Percentiles rank a stretch among this genome's conserved stretches.
Conservation (phyloP, 2,113 vertebrate species). For the Trichechus manatus region DNA sequence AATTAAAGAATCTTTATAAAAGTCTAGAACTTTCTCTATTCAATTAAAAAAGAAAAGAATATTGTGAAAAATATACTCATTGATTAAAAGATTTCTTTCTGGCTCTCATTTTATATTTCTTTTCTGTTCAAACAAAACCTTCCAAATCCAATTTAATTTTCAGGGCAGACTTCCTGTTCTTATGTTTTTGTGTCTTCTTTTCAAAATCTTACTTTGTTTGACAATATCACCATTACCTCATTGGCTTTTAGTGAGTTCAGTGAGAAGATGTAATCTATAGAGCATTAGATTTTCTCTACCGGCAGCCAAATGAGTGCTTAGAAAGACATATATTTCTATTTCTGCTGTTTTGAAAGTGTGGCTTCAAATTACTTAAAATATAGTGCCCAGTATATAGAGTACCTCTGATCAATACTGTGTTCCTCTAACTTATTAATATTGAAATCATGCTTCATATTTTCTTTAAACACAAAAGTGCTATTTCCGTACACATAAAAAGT, state of each 20-base stretch:
- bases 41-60: neutral
- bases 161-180: neutral
- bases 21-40: neutral
- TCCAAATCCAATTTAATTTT: constrained; percentile 50
- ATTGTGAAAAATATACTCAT: neutral
- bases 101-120: constrained; percentile 4
- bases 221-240: constrained; percentile 48
- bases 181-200: constrained; percentile 60
- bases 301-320: constrained; percentile 35
- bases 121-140: constrained; percentile 40
- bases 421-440: constrained; percentile 31
- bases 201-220: constrained; percentile 55
- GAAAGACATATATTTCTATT: constrained; percentile 10
- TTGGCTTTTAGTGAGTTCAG: constrained; percentile 59
- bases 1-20: neutral
- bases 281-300: constrained; percentile 33
- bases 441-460: neutral
- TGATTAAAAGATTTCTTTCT: neutral
- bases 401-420: neutral
- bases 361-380: constrained; percentile 58
- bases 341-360: neutral
- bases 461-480: neutral
- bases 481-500: neutral
- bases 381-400: neutral
- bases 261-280: neutral